Evolutionary conservation across 2,888 invertebrate genomes (phyloP).

Genomic region (Antheraea assamensis): DNA sequence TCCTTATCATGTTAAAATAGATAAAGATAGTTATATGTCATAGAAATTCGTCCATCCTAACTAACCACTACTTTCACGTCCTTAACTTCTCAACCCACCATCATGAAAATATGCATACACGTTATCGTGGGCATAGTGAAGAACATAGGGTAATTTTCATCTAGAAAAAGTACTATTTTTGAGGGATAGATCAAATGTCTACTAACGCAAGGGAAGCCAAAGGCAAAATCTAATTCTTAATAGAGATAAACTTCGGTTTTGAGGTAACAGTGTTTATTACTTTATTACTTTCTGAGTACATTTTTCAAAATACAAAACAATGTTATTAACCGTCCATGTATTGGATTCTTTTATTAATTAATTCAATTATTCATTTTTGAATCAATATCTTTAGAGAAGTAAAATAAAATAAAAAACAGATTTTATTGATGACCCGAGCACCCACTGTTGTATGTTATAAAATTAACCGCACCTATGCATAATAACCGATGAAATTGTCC

Average conservation of each 20-base stretch:
- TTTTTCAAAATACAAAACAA: neutral
- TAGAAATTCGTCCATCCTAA: neutral
- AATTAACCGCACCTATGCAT: constrained; percentile 18
- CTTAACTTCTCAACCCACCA: no score
- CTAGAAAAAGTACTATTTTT: no score
- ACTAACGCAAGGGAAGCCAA: no score
- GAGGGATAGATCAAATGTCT: no score
- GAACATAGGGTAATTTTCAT: no score
- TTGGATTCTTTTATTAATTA: neutral
- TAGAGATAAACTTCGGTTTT: no score
- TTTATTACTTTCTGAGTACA: neutral
- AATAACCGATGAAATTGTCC: constrained; percentile 58
- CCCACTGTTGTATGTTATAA: neutral
- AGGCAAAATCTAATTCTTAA: no score
- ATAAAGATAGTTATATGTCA: neutral
- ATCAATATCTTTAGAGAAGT: neutral
- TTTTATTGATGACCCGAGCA: neutral
- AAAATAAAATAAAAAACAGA: neutral
- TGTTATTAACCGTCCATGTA: neutral
- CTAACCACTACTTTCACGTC: neutral
- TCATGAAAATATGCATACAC: no score
- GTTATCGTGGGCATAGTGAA: no score
- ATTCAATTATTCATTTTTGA: neutral
- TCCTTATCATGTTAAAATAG: neutral
- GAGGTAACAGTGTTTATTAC: no score